Conservation (phyloP, 2,797 vertebrate species). For the Lagodon rhomboides region DNA sequence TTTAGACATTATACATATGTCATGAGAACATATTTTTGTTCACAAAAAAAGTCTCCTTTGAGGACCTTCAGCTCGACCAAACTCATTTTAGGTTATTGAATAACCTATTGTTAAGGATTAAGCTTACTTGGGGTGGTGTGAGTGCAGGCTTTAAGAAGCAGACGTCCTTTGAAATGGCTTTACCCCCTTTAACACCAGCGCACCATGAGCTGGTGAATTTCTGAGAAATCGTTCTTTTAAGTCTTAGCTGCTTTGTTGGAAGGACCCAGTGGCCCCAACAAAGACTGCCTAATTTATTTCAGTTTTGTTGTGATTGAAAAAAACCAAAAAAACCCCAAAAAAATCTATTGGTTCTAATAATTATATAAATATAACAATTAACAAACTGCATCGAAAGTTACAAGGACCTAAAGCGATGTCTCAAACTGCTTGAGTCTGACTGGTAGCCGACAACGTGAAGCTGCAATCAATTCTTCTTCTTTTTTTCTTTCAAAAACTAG, state of each 20-base stretch:
- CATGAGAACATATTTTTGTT: neutral
- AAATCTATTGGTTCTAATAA: neutral
- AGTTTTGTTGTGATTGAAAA: neutral
- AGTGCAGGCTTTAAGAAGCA: slow-evolving; percentile 25
- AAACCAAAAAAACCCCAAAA: neutral
- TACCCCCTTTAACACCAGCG: slow-evolving; percentile 39
- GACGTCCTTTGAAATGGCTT: slow-evolving; percentile 46
- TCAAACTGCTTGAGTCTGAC: neutral
- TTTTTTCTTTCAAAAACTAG: neutral
- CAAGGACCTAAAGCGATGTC: neutral
- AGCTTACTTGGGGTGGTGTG: slow-evolving; percentile 28
- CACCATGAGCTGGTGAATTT: slow-evolving; percentile 41
- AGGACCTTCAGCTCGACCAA: slow-evolving; percentile 13
- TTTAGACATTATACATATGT: neutral
- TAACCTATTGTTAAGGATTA: slow-evolving; percentile 58
- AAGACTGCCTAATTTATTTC: neutral
- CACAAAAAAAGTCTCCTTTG: neutral
- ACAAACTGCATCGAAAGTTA: neutral
- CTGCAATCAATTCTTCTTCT: neutral
- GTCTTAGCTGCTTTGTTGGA: slow-evolving; percentile 14
- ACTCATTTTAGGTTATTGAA: slow-evolving; percentile 35
- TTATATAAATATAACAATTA: neutral
- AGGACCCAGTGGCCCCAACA: neutral
- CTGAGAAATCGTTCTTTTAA: slow-evolving; percentile 18
- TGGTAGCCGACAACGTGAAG: neutral